Evolutionary conservation across 2,888 invertebrate genomes (phyloP).

Genomic region (Patella caerulea): DNA sequence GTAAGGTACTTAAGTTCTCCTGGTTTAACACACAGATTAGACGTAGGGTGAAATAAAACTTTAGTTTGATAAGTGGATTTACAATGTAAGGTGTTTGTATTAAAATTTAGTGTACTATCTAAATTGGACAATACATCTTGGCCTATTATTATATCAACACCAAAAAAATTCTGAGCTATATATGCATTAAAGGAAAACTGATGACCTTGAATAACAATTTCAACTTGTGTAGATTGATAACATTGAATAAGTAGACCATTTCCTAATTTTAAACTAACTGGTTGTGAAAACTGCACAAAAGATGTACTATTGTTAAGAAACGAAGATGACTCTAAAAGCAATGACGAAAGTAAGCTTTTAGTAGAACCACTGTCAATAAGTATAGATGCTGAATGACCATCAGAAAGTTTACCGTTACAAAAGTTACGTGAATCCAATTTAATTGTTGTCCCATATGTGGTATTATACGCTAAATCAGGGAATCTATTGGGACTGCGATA

Average conservation of each 20-base stretch:
- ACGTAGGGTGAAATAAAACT: not conserved
- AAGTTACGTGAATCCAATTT: not conserved
- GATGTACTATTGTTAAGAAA: not conserved
- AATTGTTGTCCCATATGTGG: not conserved
- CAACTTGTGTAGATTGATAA: not conserved
- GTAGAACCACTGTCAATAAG: constrained; percentile 7
- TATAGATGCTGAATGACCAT: not conserved
- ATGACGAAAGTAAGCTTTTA: not conserved
- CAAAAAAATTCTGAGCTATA: not conserved
- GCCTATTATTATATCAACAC: not conserved
- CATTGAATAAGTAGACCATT: not conserved
- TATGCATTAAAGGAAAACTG: not conserved
- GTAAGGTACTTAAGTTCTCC: not conserved
- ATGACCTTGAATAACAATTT: not conserved
- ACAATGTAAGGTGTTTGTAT: not conserved
- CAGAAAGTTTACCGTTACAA: not conserved
- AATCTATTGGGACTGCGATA: too few relatives aligned
- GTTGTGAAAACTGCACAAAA: not conserved
- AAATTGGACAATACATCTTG: not conserved
- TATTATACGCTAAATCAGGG: too few relatives aligned
- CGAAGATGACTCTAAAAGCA: not conserved
- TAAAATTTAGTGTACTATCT: not conserved
- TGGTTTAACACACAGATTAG: not conserved
- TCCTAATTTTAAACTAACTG: not conserved
- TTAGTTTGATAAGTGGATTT: not conserved